Evolutionary conservation across 2,113 vertebrate genomes (phyloP).

Genomic region (Macaca fascicularis): DNA sequence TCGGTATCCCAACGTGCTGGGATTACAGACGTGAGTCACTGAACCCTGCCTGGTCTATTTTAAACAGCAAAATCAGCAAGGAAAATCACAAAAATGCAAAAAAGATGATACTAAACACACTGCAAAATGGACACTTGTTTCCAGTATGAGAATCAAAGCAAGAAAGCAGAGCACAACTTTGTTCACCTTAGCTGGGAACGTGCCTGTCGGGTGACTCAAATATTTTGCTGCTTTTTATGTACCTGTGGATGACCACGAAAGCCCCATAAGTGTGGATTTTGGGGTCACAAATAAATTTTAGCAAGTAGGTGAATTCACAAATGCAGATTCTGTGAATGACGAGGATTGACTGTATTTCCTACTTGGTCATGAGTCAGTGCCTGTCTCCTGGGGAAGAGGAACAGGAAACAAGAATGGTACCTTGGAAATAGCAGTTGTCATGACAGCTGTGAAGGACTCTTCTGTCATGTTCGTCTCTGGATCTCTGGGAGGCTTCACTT

Average conservation of each 20-base stretch:
- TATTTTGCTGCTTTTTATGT: background rate
- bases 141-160: background rate
- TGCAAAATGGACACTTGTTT: background rate
- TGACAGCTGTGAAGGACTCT: conserved; percentile 80
- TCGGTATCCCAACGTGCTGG: no score
- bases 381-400: background rate
- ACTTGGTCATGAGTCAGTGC: background rate
- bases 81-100: background rate
- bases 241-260: background rate
- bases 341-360: background rate
- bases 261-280: background rate
- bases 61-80: background rate
- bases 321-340: background rate
- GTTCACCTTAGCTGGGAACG: background rate
- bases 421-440: conserved; percentile 81
- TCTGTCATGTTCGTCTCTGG: conserved; percentile 71
- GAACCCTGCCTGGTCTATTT: background rate
- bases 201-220: background rate
- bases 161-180: background rate
- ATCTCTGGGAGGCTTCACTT: conserved; percentile 77
- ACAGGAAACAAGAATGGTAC: conserved; percentile 53
- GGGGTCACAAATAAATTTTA: background rate
- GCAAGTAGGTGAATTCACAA: background rate
- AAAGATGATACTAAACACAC: background rate
- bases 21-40: no score